phyloP scores from a whole-genome alignment of 2,113 vertebrate genomes.

The Procapra przewalskii region DNA sequence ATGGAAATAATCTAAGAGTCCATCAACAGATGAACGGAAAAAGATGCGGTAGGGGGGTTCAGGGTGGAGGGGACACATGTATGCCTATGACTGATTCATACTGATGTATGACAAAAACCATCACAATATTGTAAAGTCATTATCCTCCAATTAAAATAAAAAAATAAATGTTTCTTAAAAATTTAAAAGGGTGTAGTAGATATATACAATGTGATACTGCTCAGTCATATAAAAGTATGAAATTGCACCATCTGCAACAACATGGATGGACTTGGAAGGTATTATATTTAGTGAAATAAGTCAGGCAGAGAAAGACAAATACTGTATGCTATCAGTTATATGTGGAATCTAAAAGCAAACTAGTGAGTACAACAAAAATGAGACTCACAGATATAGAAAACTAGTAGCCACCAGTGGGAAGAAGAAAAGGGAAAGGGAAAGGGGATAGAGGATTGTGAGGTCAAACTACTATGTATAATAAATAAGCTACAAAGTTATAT shows the following conservation, averaged over 20 bases:
- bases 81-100: neutral
- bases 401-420: neutral
- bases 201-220: neutral
- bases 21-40: neutral
- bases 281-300: neutral
- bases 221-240: neutral
- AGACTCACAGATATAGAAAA: neutral
- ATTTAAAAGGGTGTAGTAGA: neutral
- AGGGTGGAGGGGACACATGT: neutral
- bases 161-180: neutral
- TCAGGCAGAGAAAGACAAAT: neutral
- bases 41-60: neutral
- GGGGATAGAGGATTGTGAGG: neutral
- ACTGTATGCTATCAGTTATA: neutral
- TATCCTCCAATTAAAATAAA: neutral
- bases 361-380: neutral
- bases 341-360: neutral
- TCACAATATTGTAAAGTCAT: neutral
- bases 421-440: neutral
- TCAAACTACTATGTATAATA: neutral
- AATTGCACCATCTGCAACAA: neutral
- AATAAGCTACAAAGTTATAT: neutral
- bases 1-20: neutral
- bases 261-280: neutral
- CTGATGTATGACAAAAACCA: neutral